Conservation (phyloP, 2,113 vertebrate species). For the Charina bottae region DNA sequence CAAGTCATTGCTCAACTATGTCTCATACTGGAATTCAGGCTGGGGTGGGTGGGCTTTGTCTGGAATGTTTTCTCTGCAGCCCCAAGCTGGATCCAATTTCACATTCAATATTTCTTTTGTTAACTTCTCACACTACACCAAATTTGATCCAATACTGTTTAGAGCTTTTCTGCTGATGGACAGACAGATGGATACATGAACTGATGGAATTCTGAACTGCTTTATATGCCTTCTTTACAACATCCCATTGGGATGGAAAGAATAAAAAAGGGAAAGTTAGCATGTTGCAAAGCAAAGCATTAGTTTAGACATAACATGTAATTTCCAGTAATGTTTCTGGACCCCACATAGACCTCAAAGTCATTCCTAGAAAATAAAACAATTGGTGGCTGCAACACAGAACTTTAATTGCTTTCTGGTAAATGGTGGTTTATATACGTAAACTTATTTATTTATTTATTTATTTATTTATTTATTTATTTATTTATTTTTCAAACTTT, state of each 20-base stretch:
- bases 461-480: no score
- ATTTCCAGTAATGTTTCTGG: neutral
- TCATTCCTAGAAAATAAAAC: neutral
- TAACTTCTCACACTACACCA: neutral
- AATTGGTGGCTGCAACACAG: neutral
- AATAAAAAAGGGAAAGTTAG: neutral
- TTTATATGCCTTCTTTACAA: neutral
- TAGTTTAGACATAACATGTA: neutral
- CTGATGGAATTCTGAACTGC: neutral
- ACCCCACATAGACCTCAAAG: neutral
- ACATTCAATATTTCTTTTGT: neutral
- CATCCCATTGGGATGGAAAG: neutral
- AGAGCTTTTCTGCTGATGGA: neutral
- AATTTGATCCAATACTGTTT: neutral
- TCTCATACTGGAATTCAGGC: neutral
- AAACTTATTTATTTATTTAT: no score
- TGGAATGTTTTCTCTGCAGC: neutral
- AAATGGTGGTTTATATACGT: neutral
- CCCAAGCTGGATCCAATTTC: neutral
- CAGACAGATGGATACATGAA: neutral
- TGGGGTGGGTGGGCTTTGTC: neutral
- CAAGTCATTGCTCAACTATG: neutral
- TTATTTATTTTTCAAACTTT: no score
- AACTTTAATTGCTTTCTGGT: neutral
- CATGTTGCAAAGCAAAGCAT: neutral